Percentiles rank a stretch among this genome's conserved stretches.
Evolutionary conservation across 2,888 invertebrate genomes (phyloP).

Genomic region (Microctonus brassicae): DNA sequence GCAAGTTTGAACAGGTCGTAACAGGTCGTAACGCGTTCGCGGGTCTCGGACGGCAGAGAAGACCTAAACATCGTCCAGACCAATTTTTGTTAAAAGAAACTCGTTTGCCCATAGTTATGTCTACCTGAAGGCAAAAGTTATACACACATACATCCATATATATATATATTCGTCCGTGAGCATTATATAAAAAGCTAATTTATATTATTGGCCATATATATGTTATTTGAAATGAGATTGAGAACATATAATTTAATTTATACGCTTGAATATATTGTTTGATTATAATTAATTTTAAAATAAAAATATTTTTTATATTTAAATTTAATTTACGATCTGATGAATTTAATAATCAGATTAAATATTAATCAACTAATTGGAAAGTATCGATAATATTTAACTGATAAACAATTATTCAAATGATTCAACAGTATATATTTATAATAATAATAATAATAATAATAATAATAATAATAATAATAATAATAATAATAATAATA

Average conservation of each 20-base stretch:
- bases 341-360: background rate
- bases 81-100: slow-evolving; percentile 26
- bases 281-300: slow-evolving; percentile 2
- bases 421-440: too few relatives aligned
- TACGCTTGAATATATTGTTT: background rate
- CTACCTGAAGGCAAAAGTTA: background rate
- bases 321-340: background rate
- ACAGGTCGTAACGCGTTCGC: slow-evolving; percentile 56
- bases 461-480: too few relatives aligned
- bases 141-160: background rate
- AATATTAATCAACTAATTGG: background rate
- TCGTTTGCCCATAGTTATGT: slow-evolving; percentile 27
- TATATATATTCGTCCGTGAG: too few relatives aligned
- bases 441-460: too few relatives aligned
- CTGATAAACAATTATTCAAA: background rate
- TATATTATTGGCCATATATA: slow-evolving; percentile 4
- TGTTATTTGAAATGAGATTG: background rate
- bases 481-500: too few relatives aligned
- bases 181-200: slow-evolving; percentile 6
- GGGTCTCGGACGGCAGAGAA: background rate
- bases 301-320: background rate
- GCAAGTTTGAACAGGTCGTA: slow-evolving; percentile 64
- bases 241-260: background rate
- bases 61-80: background rate
- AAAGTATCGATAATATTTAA: background rate